phyloP scores from a whole-genome alignment of 2,888 invertebrate species.

The Gibbula magus region DNA sequence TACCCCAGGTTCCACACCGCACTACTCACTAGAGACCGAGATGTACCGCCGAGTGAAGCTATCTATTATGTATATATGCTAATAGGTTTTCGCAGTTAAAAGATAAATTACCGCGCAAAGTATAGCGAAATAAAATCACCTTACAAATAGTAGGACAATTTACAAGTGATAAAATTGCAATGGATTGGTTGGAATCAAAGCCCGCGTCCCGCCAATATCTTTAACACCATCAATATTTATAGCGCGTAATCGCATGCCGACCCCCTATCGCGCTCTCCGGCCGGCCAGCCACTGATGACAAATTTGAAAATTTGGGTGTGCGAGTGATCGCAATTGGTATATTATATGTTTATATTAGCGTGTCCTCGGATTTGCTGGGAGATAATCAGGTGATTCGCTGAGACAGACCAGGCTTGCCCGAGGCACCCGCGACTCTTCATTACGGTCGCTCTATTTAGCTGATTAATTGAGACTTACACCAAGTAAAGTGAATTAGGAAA shows the following conservation, averaged over 20 bases:
- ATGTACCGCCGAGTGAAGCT: neutral
- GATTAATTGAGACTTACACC: constrained; percentile 40
- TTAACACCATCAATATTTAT: constrained; percentile 21
- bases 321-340: constrained; percentile 4
- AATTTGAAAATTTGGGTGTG: neutral
- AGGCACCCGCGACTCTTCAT: neutral
- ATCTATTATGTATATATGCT: neutral
- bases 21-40: too few relatives aligned
- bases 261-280: neutral
- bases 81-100: neutral
- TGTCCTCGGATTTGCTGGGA: neutral
- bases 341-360: constrained; percentile 10
- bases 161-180: constrained; percentile 5
- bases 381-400: constrained; percentile 11
- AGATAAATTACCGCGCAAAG: neutral
- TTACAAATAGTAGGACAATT: neutral
- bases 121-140: constrained; percentile 5
- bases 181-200: constrained; percentile 7
- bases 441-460: constrained; percentile 28
- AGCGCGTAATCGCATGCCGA: neutral
- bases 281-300: neutral
- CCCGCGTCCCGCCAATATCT: neutral
- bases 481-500: constrained; percentile 38
- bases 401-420: constrained; percentile 2
- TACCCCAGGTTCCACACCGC: too few relatives aligned